Evolutionary conservation across 2,797 vertebrate genomes (phyloP).

Genomic region (Poliocrania exsul): DNA sequence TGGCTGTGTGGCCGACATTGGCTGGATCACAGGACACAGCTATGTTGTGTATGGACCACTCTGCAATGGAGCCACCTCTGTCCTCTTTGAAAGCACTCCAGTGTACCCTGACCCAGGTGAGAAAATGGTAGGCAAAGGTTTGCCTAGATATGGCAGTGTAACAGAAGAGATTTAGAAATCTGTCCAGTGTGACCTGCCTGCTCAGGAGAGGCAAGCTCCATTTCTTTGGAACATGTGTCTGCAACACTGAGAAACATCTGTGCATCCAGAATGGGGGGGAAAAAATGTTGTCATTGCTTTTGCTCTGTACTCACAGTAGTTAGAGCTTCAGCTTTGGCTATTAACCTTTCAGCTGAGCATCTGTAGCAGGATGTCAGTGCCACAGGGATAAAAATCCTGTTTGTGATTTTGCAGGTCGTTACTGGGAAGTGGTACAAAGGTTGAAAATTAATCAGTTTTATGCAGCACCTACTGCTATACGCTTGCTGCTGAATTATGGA

Average conservation of each 20-base stretch:
- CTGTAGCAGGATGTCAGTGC: background rate
- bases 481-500: constrained; percentile 90
- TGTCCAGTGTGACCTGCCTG: background rate
- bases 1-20: constrained; percentile 93
- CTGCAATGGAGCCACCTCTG: constrained; percentile 91
- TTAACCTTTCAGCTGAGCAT: background rate
- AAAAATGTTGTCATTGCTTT: background rate
- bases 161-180: background rate
- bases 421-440: constrained; percentile 94
- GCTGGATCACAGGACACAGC: constrained; percentile 97
- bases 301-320: background rate
- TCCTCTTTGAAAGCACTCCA: constrained; percentile 96
- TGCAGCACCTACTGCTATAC: constrained; percentile 91
- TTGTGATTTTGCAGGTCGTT: constrained; percentile 84
- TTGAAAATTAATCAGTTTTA: constrained; percentile 96
- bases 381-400: background rate
- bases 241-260: background rate
- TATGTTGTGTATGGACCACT: constrained; percentile 94
- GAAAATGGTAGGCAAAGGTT: constrained; percentile 2
- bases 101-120: constrained; percentile 93
- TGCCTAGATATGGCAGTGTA: background rate
- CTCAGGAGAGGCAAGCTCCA: background rate
- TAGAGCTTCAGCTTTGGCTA: background rate
- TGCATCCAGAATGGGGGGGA: background rate
- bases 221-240: background rate